Base-by-base conservation (phyloP, 2,113 vertebrate genomes). In the Pleuronectes platessa region DNA sequence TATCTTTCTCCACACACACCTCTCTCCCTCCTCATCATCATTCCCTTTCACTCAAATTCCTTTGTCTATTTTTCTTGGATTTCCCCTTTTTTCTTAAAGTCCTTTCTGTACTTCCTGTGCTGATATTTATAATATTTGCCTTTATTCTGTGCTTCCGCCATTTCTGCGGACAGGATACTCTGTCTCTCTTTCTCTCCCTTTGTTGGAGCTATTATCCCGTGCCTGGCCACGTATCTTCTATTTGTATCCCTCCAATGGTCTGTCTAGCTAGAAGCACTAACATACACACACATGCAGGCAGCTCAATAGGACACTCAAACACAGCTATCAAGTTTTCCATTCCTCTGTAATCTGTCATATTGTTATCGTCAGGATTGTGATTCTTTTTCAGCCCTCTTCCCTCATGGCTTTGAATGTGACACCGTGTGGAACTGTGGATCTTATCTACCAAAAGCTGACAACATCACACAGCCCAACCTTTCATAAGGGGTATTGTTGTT, bases 331-430 rank as follows among this genome's bases (percentile, higher is more conserved):
- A 76, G 69, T 51, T 40, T 82, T 62, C 54, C 40, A 72, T 66
- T 83, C 67, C 47, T 76, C 67, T 72, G 76, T 84, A 86, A 81
- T 84, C 82, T 83, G 82, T 87, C 81, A 87, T 55, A 84, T 76
- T 87, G 62, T 84, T 81, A 88, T 85, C 77, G 10, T 13, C 40
- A 42, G 76, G 80, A 68, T 40, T 78, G 49, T 74, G 71, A 17
- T 10, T 10, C 26, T 84, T 69, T 82, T 72, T 78, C 21, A 20
- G n/a, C 40, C 67, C 45, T 74, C 67, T 51, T 77, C 26, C 35
- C 27, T 55, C 15, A n/a, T 61, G 65, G 68, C 55, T 82, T 79
- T 79, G 54, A 60, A 78, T 78, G 68, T 71, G 58, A 82, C 51
- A 21, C 49, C 21, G 54, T 65, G 51, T 71, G 64, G 42, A 80